phyloP scores from a whole-genome alignment of 2,888 invertebrate species.

The Lymantria monacha region DNA sequence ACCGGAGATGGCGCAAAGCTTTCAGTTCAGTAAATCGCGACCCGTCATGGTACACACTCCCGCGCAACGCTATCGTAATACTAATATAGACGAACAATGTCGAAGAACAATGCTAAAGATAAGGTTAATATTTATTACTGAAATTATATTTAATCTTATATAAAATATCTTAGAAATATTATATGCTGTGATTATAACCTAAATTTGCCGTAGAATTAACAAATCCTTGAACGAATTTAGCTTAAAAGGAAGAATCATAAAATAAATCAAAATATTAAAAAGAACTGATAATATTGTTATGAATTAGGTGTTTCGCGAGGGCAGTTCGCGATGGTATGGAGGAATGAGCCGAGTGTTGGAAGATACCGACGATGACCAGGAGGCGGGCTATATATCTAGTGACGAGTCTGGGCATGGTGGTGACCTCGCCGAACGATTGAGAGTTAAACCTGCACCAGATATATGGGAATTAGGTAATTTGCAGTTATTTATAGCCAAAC shows the following conservation, averaged over 20 bases:
- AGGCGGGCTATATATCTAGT: slow-evolving; percentile 77
- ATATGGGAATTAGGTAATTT: slow-evolving; percentile 74
- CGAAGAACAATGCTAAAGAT: slow-evolving; percentile 50
- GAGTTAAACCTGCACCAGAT: slow-evolving; percentile 70
- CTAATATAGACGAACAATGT: slow-evolving; percentile 29
- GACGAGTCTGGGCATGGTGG: slow-evolving; percentile 77
- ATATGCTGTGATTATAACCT: not conserved
- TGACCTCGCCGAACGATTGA: slow-evolving; percentile 68
- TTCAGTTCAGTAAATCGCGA: slow-evolving; percentile 57
- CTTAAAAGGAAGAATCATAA: not conserved
- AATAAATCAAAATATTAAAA: not conserved
- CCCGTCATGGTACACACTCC: slow-evolving; percentile 50
- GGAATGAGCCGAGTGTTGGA: slow-evolving; percentile 66
- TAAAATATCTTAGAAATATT: not conserved
- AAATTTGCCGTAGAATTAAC: not conserved
- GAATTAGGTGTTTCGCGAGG: slow-evolving; percentile 58
- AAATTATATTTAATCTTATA: not conserved
- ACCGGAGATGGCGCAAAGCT: slow-evolving; percentile 43
- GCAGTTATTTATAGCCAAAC: not conserved
- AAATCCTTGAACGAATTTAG: not conserved
- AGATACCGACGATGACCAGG: slow-evolving; percentile 68
- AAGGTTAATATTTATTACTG: slow-evolving; percentile 30
- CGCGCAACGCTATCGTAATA: slow-evolving; percentile 39
- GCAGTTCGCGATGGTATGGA: slow-evolving; percentile 65
- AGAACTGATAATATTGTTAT: not conserved